A percentile compares a stretch with the other conserved stretches of the same genome.
Conservation (phyloP, 2,888 invertebrate genomes). For the Ophioninae sp. region DNA sequence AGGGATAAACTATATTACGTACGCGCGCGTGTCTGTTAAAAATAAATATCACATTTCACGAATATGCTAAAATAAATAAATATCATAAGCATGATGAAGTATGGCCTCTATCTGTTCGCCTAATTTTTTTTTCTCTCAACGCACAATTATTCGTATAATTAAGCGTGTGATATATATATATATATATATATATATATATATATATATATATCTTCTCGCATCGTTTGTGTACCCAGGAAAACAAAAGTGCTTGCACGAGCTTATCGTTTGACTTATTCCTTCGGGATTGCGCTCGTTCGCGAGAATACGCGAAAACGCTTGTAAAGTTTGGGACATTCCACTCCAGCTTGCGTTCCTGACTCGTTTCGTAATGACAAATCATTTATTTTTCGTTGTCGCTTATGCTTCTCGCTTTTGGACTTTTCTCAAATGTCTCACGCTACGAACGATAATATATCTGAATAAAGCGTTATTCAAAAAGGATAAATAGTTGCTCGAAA, state of each 20-base stretch:
- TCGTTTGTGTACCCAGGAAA: constrained; percentile 3
- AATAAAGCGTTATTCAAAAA: not conserved
- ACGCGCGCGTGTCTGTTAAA: constrained; percentile 64
- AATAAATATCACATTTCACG: constrained; percentile 77
- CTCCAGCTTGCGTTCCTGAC: not conserved
- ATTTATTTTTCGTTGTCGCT: not conserved
- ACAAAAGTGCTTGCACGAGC: not conserved
- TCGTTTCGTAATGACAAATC: not conserved
- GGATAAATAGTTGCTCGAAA: not conserved
- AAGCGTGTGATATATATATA: not conserved
- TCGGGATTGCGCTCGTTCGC: not conserved
- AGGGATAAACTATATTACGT: constrained; percentile 38
- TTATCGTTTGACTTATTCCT: not conserved
- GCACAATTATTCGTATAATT: not conserved
- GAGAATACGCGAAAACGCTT: not conserved
- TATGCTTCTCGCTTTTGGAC: not conserved
- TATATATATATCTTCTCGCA: not conserved
- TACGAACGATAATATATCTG: not conserved
- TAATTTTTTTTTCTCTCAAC: constrained; percentile 23
- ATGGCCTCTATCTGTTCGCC: constrained; percentile 42
- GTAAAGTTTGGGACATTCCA: not conserved
- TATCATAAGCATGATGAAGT: constrained; percentile 63
- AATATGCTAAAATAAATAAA: constrained; percentile 72
- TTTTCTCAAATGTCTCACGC: not conserved
- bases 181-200: not conserved